Percentiles rank a stretch among this genome's conserved stretches.
Evolutionary conservation across 2,113 vertebrate genomes (phyloP).

Genomic region (Chamaea fasciata): DNA sequence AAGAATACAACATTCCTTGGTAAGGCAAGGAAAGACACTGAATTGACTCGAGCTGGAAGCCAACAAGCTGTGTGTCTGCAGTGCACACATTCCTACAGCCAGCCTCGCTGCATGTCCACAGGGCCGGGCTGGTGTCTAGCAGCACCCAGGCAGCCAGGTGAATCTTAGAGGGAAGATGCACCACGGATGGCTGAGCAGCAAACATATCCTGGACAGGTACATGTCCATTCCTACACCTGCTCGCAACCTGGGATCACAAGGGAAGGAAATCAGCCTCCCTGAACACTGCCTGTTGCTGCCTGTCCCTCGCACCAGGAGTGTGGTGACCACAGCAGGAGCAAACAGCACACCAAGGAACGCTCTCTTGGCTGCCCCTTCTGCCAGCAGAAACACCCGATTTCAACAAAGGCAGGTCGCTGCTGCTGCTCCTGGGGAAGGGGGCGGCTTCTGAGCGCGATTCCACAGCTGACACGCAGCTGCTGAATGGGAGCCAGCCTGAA

Average conservation of each 20-base stretch:
- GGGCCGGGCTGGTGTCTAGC: not conserved
- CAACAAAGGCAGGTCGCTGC: not conserved
- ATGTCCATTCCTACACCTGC: not conserved
- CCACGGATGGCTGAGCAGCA: not conserved
- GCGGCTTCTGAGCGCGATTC: accelerated
- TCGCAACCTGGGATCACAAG: not conserved
- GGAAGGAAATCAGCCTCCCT: not conserved
- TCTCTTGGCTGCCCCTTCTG: not conserved
- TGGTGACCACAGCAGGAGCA: not conserved
- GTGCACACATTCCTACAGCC: not conserved
- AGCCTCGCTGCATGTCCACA: accelerated
- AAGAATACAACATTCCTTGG: not conserved
- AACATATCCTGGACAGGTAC: not conserved
- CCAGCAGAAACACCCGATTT: not conserved
- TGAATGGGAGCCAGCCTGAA: not conserved
- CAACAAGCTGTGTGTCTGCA: not conserved
- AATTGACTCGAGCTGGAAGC: not conserved
- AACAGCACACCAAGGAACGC: not conserved
- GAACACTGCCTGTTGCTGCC: not conserved
- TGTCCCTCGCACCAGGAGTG: not conserved
- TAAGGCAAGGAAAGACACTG: not conserved
- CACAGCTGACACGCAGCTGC: not conserved
- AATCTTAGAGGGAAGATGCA: not conserved
- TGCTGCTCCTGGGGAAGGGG: not conserved
- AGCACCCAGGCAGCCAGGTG: not conserved